phyloP scores from a whole-genome alignment of 2,113 vertebrate species.

The Pelobates fuscus region DNA sequence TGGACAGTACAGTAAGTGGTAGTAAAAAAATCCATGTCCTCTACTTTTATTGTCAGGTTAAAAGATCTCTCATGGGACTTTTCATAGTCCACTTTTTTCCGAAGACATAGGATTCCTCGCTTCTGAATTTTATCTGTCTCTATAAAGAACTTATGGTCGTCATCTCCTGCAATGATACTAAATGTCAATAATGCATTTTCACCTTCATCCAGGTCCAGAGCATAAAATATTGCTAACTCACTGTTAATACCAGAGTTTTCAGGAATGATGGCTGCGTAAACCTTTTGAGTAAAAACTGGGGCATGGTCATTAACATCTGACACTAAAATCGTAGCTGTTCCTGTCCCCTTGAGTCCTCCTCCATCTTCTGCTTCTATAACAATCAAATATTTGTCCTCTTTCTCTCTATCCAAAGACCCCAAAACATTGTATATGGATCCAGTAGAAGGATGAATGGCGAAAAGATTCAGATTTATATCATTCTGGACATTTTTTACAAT shows the following conservation, averaged over 20 bases:
- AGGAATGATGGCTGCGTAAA: constrained; percentile 73
- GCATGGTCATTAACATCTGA: constrained; percentile 86
- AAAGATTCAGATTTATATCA: constrained; percentile 83
- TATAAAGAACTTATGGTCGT: constrained; percentile 82
- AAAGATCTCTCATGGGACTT: constrained; percentile 82
- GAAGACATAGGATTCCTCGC: constrained; percentile 72
- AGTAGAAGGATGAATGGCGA: constrained; percentile 77
- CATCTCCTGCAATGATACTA: constrained; percentile 81
- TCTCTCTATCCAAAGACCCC: constrained; percentile 79
- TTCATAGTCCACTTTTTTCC: constrained; percentile 83
- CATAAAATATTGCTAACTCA: constrained; percentile 75
- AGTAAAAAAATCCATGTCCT: constrained; percentile 81
- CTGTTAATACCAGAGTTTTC: constrained; percentile 78
- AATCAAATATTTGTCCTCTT: constrained; percentile 75
- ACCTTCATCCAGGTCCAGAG: constrained; percentile 79
- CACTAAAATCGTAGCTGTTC: constrained; percentile 82
- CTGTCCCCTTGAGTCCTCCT: constrained; percentile 81
- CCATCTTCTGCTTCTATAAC: constrained; percentile 85
- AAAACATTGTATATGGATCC: constrained; percentile 81
- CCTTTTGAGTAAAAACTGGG: constrained; percentile 78
- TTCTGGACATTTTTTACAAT: constrained; percentile 83
- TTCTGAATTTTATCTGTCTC: constrained; percentile 79
- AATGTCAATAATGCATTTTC: constrained; percentile 81
- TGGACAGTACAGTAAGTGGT: constrained; percentile 77
- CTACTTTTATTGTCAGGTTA: constrained; percentile 84